Conservation (phyloP, 2,797 vertebrate genomes). For the Rhabdomys pumilio region DNA sequence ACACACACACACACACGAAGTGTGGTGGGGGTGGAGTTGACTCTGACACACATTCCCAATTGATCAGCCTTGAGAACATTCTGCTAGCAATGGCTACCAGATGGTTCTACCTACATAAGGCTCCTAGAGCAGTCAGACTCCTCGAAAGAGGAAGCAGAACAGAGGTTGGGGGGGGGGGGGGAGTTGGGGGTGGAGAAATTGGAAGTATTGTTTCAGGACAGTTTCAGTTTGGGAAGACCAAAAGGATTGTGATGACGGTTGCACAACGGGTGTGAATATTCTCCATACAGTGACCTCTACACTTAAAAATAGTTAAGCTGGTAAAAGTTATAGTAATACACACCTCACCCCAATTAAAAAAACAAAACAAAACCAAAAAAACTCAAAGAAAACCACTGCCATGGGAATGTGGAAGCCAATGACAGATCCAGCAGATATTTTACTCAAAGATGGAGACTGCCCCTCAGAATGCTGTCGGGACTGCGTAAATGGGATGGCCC, state of each 20-base stretch:
- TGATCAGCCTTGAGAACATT: neutral
- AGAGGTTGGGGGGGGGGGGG: too few relatives aligned
- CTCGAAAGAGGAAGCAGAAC: neutral
- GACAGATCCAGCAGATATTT: neutral
- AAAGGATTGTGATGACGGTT: neutral
- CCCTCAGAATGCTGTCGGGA: neutral
- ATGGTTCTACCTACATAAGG: neutral
- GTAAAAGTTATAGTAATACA: neutral
- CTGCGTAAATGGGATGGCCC: neutral
- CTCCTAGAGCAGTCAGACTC: neutral
- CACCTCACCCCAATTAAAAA: neutral
- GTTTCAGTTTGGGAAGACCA: constrained; percentile 6
- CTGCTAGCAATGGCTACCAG: neutral
- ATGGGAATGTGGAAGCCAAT: neutral
- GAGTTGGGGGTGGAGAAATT: neutral
- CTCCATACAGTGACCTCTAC: neutral
- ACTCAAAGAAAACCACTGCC: neutral
- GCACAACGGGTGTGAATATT: neutral
- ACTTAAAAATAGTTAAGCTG: neutral
- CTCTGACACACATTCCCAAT: neutral
- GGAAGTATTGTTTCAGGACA: neutral
- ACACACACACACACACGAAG: neutral
- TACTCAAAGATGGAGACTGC: neutral
- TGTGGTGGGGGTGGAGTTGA: too few relatives aligned
- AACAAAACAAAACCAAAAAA: neutral